Conservation (phyloP, 2,888 invertebrate genomes). For the Habroteleia sp. region DNA sequence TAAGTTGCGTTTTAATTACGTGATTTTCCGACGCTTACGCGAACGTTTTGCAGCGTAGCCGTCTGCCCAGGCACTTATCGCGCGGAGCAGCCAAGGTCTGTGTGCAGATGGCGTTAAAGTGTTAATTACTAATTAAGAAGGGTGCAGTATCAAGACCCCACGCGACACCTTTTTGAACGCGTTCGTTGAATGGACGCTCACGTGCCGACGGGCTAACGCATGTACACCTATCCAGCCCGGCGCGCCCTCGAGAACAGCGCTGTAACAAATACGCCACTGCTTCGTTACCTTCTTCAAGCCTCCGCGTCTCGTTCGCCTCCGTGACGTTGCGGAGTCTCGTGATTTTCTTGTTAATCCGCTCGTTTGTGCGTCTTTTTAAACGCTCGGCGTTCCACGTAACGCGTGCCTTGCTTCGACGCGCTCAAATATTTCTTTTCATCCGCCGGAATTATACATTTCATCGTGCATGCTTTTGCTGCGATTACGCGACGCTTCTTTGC, state of each 20-base stretch:
- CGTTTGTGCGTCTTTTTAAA: slow-evolving; percentile 45
- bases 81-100: slow-evolving; percentile 65
- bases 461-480: slow-evolving; percentile 35
- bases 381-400: slow-evolving; percentile 2
- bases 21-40: slow-evolving; percentile 70
- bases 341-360: slow-evolving; percentile 53
- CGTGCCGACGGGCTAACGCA: slow-evolving; percentile 76
- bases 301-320: slow-evolving; percentile 33
- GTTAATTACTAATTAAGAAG: slow-evolving; percentile 81
- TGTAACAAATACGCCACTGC: slow-evolving; percentile 57
- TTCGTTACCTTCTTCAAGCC: slow-evolving; percentile 59
- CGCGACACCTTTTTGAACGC: slow-evolving; percentile 79
- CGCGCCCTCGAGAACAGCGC: slow-evolving; percentile 39
- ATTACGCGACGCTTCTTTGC: slow-evolving; percentile 43
- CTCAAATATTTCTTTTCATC: slow-evolving; percentile 40
- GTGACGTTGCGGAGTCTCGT: slow-evolving; percentile 39
- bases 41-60: slow-evolving; percentile 52
- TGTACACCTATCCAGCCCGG: slow-evolving; percentile 65
- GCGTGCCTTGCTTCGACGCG: slow-evolving; percentile 24
- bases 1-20: slow-evolving; percentile 73
- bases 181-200: slow-evolving; percentile 78
- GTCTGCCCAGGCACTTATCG: slow-evolving; percentile 49
- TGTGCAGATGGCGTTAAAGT: slow-evolving; percentile 78
- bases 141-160: slow-evolving; percentile 77
- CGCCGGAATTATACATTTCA: slow-evolving; percentile 28